Percentiles rank a stretch among this genome's conserved stretches.
These are phyloP conservation scores for Callopanchax toddi DNA, from an alignment of 2,113 vertebrate species.

Conservation along the genomic window DNA sequence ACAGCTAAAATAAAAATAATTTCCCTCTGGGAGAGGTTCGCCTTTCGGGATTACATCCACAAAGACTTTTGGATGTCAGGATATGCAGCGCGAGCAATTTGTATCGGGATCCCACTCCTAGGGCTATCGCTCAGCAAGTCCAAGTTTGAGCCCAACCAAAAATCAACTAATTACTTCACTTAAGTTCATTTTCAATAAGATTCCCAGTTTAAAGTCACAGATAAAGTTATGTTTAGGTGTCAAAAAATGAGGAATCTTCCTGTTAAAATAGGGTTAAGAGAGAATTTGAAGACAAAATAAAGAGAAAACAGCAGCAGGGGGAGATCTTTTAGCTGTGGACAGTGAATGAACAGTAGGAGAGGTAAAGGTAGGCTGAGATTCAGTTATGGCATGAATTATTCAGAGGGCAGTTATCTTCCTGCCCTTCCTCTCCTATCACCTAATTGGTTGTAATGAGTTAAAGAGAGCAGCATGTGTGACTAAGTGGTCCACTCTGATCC, in stretches of 20 bases:
- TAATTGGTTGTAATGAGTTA: constrained; percentile 68
- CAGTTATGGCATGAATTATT: constrained; percentile 63
- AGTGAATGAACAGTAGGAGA: constrained; percentile 13
- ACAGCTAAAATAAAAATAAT: constrained; percentile 3
- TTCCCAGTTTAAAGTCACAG: neutral
- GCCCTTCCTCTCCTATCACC: constrained; percentile 37
- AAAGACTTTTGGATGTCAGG: neutral
- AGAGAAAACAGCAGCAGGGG: too few species aligned
- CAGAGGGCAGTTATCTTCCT: constrained; percentile 53
- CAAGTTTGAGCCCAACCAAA: neutral
- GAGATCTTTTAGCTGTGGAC: too few species aligned
- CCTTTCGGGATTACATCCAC: neutral
- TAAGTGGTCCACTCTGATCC: constrained; percentile 45
- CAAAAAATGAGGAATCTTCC: neutral
- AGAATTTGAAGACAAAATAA: constrained; percentile 8
- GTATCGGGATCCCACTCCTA: neutral
- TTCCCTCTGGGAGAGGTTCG: neutral
- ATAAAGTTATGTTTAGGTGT: neutral
- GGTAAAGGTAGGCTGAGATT: constrained; percentile 9
- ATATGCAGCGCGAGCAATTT: neutral
- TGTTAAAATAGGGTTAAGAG: neutral
- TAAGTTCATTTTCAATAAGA: neutral
- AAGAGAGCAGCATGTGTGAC: constrained; percentile 45
- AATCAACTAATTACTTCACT: neutral
- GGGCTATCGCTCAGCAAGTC: neutral